Percentiles rank a stretch among this genome's conserved stretches.
These are phyloP conservation scores for Addax nasomaculatus DNA, from an alignment of 2,113 vertebrate species.

Conservation along the genomic window DNA sequence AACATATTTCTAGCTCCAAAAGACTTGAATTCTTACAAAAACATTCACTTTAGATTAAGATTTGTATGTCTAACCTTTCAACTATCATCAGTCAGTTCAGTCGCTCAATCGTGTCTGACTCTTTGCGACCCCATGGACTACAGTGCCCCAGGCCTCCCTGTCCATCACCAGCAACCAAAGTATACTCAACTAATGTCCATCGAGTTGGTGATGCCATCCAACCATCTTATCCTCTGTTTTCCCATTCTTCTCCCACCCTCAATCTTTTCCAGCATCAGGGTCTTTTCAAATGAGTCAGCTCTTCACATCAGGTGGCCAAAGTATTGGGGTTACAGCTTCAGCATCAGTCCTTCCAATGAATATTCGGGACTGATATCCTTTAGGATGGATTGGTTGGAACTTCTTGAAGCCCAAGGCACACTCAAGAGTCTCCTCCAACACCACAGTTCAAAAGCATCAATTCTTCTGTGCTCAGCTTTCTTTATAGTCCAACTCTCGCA, in stretches of 20 bases:
- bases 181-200: neutral
- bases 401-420: neutral
- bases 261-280: neutral
- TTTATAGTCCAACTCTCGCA: neutral
- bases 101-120: neutral
- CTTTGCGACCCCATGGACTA: neutral
- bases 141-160: neutral
- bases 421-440: neutral
- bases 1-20: neutral
- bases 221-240: neutral
- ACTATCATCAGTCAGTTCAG: neutral
- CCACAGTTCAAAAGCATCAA: neutral
- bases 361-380: neutral
- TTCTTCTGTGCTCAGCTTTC: accelerated
- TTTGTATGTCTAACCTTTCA: neutral
- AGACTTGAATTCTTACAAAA: neutral
- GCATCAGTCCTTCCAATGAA: neutral
- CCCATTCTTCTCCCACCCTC: neutral
- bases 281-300: neutral
- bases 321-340: neutral
- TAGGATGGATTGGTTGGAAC: neutral
- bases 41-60: neutral
- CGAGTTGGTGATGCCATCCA: neutral
- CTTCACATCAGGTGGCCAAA: neutral
- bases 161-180: neutral